A percentile compares a stretch with the other conserved stretches of the same genome.
These are phyloP conservation scores for Ennomos fuscantarius DNA, from an alignment of 2,888 invertebrate genomes.

Conservation along the genomic window DNA sequence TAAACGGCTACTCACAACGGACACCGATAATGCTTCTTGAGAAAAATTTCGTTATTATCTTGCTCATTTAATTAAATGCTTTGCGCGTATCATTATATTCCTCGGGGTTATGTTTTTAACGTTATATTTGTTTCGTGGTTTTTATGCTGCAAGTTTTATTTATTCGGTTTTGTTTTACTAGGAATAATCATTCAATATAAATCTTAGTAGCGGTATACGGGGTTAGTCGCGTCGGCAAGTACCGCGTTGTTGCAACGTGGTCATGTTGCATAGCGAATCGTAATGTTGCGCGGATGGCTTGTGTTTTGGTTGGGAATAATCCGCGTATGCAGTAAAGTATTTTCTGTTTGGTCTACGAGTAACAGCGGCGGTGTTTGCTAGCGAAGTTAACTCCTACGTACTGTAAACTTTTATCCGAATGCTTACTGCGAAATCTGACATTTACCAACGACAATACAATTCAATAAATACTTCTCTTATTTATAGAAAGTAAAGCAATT, in stretches of 20 bases:
- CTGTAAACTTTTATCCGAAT: background rate
- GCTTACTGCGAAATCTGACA: background rate
- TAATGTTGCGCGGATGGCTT: constrained; percentile 2
- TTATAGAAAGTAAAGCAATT: too few relatives aligned
- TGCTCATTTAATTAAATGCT: constrained; percentile 25
- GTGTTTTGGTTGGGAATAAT: background rate
- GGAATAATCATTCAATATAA: background rate
- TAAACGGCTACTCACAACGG: constrained; percentile 17
- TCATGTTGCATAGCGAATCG: background rate
- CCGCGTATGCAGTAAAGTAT: constrained; percentile 3
- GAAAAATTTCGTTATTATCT: constrained; percentile 15
- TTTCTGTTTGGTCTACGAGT: background rate
- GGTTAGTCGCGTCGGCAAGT: background rate
- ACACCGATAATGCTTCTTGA: constrained; percentile 15
- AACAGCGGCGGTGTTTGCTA: background rate
- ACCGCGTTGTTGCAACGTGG: background rate
- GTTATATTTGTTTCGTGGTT: constrained; percentile 10
- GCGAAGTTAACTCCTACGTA: background rate
- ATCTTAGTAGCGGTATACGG: constrained; percentile 1
- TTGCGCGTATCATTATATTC: constrained; percentile 19
- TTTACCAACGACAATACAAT: background rate
- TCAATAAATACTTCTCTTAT: too few relatives aligned
- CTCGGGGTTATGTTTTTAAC: constrained; percentile 19
- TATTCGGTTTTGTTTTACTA: constrained; percentile 8
- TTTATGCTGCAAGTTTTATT: constrained; percentile 14